A percentile compares a stretch with the other conserved stretches of the same genome.
Evolutionary conservation across 1,140 invertebrate species (phyloP).

Genomic region (Nasonia giraulti): DNA sequence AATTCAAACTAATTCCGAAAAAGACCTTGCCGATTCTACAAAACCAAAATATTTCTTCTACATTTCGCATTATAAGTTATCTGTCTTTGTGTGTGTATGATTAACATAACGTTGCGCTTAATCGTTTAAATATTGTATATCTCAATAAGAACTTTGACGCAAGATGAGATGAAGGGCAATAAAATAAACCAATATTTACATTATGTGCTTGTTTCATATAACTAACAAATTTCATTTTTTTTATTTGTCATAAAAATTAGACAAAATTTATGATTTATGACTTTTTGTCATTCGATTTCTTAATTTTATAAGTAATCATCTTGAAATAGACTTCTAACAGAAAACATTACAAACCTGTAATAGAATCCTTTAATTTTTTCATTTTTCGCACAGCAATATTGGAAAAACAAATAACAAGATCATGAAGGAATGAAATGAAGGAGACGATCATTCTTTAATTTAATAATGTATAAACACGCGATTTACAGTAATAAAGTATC

Average conservation of each 20-base stretch:
- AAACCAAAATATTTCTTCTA: neutral
- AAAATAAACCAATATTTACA: slow-evolving; percentile 26
- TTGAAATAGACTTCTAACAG: neutral
- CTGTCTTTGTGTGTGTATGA: neutral
- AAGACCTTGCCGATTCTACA: neutral
- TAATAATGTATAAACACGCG: slow-evolving; percentile 64
- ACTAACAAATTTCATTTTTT: neutral
- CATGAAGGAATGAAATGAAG: slow-evolving; percentile 23
- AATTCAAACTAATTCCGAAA: neutral
- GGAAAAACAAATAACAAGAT: slow-evolving; percentile 9
- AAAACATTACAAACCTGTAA: neutral
- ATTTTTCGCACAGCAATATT: neutral
- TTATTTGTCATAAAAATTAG: neutral
- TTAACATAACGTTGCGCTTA: slow-evolving; percentile 3
- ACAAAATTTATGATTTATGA: neutral
- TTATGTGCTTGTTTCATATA: neutral
- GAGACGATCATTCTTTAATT: slow-evolving; percentile 57
- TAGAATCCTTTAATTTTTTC: neutral
- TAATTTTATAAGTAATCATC: neutral
- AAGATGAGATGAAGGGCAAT: neutral
- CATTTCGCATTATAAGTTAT: neutral
- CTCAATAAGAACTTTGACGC: neutral
- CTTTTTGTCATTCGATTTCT: neutral
- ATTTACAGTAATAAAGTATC: slow-evolving; percentile 57
- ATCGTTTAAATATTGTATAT: neutral